These are phyloP conservation scores for Ceratotherium simum DNA, from an alignment of 2,113 vertebrate genomes.

Conservation along the genomic window DNA sequence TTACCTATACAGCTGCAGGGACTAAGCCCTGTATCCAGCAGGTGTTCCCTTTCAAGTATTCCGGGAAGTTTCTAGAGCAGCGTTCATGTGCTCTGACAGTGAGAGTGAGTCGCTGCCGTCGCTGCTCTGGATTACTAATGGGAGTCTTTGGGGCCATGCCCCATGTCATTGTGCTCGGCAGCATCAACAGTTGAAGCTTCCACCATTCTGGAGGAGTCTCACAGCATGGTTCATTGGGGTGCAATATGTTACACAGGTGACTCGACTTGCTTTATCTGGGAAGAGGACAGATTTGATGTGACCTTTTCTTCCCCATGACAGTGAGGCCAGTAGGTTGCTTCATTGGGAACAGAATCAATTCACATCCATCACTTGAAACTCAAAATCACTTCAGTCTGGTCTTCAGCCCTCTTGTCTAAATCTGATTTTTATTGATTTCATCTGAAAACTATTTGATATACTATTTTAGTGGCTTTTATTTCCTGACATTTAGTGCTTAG, in stretches of 20 bases:
- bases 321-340: neutral
- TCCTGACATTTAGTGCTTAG: slow-evolving; percentile 9
- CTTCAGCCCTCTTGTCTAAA: neutral
- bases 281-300: neutral
- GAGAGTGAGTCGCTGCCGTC: neutral
- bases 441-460: neutral
- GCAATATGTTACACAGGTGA: neutral
- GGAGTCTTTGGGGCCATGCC: neutral
- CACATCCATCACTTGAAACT: neutral
- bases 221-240: neutral
- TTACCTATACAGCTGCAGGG: neutral
- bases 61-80: neutral
- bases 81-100: neutral
- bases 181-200: neutral
- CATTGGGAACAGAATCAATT: neutral
- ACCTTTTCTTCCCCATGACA: neutral
- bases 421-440: slow-evolving; percentile 49
- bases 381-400: neutral
- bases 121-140: no score
- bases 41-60: neutral
- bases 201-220: neutral
- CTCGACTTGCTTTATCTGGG: neutral
- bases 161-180: neutral
- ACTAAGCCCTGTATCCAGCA: neutral
- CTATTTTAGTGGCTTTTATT: neutral